A percentile compares a stretch with the other conserved stretches of the same genome.
Evolutionary conservation across 1,140 invertebrate genomes (phyloP).

Genomic region (Ips nitidus): DNA sequence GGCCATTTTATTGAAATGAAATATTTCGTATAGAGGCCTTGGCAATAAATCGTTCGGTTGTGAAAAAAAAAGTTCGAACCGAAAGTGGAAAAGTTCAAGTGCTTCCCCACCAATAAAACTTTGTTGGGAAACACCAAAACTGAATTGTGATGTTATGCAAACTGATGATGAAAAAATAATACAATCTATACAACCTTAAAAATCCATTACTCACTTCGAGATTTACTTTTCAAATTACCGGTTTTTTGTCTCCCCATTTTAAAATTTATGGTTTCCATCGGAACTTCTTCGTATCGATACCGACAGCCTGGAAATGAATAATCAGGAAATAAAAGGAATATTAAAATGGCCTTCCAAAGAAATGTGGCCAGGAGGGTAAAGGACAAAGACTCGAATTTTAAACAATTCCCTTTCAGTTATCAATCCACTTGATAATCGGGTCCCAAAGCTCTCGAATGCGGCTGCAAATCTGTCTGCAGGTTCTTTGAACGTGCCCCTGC

Average conservation of each 20-base stretch:
- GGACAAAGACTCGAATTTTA: background rate
- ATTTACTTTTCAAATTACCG: no score
- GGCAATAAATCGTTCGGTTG: background rate
- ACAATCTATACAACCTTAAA: no score
- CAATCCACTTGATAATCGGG: background rate
- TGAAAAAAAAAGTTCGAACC: background rate
- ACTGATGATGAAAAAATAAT: no score
- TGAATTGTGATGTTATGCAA: no score
- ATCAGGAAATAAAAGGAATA: background rate
- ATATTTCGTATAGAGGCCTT: background rate
- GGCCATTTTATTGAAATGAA: constrained; percentile 3
- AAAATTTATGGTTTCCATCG: background rate
- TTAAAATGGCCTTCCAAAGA: background rate
- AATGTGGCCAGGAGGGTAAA: background rate
- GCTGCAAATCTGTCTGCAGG: background rate
- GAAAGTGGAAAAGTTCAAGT: background rate
- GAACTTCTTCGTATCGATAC: background rate
- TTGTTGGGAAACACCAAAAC: no score
- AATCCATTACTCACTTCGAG: no score
- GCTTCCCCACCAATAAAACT: background rate
- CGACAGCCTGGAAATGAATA: background rate
- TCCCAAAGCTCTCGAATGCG: background rate
- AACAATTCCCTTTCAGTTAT: constrained; percentile 4
- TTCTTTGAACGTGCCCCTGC: constrained; percentile 1
- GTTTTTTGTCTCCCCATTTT: no score